A percentile compares a stretch with the other conserved stretches of the same genome.
Evolutionary conservation across 2,113 vertebrate genomes (phyloP).

Genomic region (Chiloscyllium plagiosum): DNA sequence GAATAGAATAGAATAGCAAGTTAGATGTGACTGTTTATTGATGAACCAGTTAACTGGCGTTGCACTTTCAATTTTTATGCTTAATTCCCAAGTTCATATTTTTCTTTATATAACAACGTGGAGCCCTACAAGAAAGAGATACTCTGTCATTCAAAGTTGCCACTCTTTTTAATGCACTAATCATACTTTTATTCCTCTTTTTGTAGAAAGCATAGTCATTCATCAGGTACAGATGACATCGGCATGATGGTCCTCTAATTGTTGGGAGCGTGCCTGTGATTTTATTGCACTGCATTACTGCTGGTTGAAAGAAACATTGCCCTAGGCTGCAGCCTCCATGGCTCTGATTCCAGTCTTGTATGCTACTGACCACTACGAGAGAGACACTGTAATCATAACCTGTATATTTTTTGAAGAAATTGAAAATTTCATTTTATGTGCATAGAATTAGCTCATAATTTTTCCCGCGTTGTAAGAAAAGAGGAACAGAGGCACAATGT

Average conservation of each 20-base stretch:
- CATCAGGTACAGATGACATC: slow-evolving; percentile 71
- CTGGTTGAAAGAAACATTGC: slow-evolving; percentile 48
- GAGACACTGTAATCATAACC: slow-evolving; percentile 52
- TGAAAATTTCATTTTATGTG: background rate
- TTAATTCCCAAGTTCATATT: background rate
- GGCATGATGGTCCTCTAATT: slow-evolving; percentile 55
- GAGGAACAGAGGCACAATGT: background rate
- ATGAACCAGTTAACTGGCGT: background rate
- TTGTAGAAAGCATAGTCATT: slow-evolving; percentile 74
- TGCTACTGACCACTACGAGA: slow-evolving; percentile 58
- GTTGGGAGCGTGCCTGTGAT: slow-evolving; percentile 19
- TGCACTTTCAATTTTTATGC: background rate
- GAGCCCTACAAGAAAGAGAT: background rate
- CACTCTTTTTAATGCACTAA: slow-evolving; percentile 41
- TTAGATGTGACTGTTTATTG: background rate
- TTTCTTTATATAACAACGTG: background rate
- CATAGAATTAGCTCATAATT: slow-evolving; percentile 3
- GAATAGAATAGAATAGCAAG: background rate
- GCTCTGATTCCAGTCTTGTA: slow-evolving; percentile 47
- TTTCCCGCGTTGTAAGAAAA: background rate
- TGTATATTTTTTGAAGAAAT: slow-evolving; percentile 43
- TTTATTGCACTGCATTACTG: background rate
- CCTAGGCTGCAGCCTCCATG: slow-evolving; percentile 43
- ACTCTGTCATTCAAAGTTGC: background rate
- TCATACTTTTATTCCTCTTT: slow-evolving; percentile 45